Base-by-base conservation (phyloP, 2,113 vertebrate genomes). In the Calidris pygmaea region DNA sequence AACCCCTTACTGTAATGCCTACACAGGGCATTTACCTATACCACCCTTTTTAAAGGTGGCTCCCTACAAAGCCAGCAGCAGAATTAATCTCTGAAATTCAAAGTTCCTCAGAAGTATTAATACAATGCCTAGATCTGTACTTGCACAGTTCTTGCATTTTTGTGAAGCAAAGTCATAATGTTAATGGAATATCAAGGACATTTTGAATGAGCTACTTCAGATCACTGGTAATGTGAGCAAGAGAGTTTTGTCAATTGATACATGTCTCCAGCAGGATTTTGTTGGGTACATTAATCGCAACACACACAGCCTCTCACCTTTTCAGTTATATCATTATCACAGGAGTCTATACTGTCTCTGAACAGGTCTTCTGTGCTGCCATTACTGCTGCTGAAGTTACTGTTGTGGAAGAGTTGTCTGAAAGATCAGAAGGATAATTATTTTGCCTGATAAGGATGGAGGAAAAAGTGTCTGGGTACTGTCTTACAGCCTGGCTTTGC, bases 311-410 rank as follows among this genome's bases (percentile, higher is more conserved):
- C 41, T 75, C 94, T 79, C 95, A 99, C 99, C 99, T 99, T 99
- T 96, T 99, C 99, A 0, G 99, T 99, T 97, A 99, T 99, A 97
- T 99, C 99, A 2, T 98, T 98, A 76, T 99, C 99, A 87, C 99
- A 99, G 62, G 99, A 99, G 97, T 99, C 99, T 22, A 99, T 99
- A 98, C 99, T 99, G 96, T 99, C 99, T 95, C 99, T 93, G 98
- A 99, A 99, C 89, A 99, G 97, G 96, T 99, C 99, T 96, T 99
- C 99, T 2, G 99, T 99, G 97, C 99, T 99, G 96, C 99, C 99
- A 1, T 99, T 99, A 53, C 99, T 99, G 98, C 99, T 99, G 98
- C 99, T 99, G 95, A 99, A 97, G 97, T 99, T 99, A 98, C 99
- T 99, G 97, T 98, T 98, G 95, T 99, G 98, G 92, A 99, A 98